These are phyloP conservation scores for Micoletzkya japonica DNA, from an alignment of 2,888 invertebrate genomes.

Conservation along the genomic window DNA sequence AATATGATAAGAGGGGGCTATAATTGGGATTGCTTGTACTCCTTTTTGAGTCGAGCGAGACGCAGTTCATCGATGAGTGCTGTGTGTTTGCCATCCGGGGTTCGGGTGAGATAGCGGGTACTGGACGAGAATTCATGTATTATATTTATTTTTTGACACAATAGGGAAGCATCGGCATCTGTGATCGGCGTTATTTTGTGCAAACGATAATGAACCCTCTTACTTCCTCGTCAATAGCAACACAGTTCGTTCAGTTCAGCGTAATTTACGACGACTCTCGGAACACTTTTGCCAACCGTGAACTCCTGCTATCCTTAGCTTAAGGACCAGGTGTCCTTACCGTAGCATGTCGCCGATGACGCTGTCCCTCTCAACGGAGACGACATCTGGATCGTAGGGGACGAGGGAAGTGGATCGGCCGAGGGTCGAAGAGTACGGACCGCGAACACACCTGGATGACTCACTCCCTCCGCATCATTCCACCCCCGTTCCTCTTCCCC, in stretches of 20 bases:
- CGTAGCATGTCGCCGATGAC: slow-evolving; percentile 25
- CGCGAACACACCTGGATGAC: slow-evolving; percentile 12
- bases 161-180: too few relatives aligned
- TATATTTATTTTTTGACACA: too few relatives aligned
- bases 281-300: too few relatives aligned
- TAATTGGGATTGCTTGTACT: slow-evolving; percentile 25
- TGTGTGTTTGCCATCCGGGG: slow-evolving; percentile 3
- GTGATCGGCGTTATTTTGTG: too few relatives aligned
- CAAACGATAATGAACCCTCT: too few relatives aligned
- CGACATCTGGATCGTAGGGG: slow-evolving; percentile 7
- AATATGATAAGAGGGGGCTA: not conserved
- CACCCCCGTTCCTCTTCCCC: not conserved
- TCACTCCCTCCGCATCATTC: not conserved
- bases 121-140: too few relatives aligned
- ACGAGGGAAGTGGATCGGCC: slow-evolving; percentile 10
- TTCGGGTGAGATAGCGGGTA: slow-evolving; percentile 5
- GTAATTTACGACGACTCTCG: too few relatives aligned
- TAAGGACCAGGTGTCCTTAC: too few relatives aligned
- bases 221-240: too few relatives aligned
- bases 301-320: too few relatives aligned
- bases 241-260: too few relatives aligned
- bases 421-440: not conserved
- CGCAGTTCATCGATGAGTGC: slow-evolving; percentile 26
- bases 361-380: slow-evolving; percentile 26
- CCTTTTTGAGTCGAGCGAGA: slow-evolving; percentile 14